Evolutionary conservation across 2,888 invertebrate species (phyloP).

Genomic region (Gnatocerus cornutus): DNA sequence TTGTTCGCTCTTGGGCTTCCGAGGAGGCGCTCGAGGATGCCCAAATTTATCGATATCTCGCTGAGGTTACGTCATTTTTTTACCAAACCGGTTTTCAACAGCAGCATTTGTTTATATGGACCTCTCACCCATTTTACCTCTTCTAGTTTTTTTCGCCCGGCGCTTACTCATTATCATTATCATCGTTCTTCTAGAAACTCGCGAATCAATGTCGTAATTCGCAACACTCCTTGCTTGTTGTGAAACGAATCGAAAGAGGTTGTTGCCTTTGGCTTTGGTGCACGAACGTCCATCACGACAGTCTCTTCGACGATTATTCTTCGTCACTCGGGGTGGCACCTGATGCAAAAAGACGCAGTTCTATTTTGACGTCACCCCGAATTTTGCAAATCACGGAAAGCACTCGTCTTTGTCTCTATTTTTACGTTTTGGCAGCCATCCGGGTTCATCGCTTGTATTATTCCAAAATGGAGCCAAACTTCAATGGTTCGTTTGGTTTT

Average conservation of each 20-base stretch:
- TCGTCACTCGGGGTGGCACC: conserved; percentile 24
- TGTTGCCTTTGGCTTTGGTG: conserved; percentile 28
- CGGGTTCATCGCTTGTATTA: conserved; percentile 24
- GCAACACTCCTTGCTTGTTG: conserved; percentile 37
- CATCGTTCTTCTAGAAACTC: neutral
- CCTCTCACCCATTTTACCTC: neutral
- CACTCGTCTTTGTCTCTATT: conserved; percentile 35
- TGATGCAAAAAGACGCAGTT: conserved; percentile 27
- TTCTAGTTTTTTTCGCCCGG: conserved; percentile 2
- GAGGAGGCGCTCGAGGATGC: neutral
- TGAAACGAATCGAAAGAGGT: conserved; percentile 38
- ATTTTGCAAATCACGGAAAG: conserved; percentile 16
- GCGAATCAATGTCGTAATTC: conserved; percentile 22
- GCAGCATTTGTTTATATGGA: conserved; percentile 17
- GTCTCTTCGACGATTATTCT: conserved; percentile 11
- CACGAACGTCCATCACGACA: conserved; percentile 17
- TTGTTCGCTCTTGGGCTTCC: conserved; percentile 21
- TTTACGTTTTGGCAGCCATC: conserved; percentile 24
- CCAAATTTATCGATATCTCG: conserved; percentile 38
- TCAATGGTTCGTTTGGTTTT: conserved; percentile 3
- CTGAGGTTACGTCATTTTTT: conserved; percentile 37
- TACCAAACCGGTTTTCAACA: conserved; percentile 27
- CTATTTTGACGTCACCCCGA: conserved; percentile 8
- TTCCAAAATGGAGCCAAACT: conserved; percentile 20
- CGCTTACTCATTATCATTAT: conserved; percentile 1